Percentiles rank a stretch among this genome's conserved stretches.
These are phyloP conservation scores for Electrona antarctica DNA, from an alignment of 2,113 vertebrate genomes.

Conservation along the genomic window DNA sequence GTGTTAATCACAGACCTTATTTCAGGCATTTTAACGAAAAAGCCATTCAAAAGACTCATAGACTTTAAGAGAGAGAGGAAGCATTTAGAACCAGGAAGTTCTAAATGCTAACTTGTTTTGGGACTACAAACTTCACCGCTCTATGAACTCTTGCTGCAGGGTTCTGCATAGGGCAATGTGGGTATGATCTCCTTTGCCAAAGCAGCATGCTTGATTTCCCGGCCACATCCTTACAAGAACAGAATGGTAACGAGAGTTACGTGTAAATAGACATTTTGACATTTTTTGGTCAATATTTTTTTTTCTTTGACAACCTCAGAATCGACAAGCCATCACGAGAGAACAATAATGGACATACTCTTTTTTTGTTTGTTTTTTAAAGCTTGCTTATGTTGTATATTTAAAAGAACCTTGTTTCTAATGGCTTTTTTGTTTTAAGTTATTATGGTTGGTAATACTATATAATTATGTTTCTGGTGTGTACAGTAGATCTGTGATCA, in stretches of 20 bases:
- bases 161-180: slow-evolving; percentile 15
- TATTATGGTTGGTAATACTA: slow-evolving; percentile 66
- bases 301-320: slow-evolving; percentile 46
- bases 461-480: slow-evolving; percentile 45
- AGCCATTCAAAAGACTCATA: no score
- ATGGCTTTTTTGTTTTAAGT: slow-evolving; percentile 68
- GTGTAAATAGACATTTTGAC: slow-evolving; percentile 45
- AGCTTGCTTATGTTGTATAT: slow-evolving; percentile 61
- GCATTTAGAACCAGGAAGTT: no score
- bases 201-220: slow-evolving; percentile 17
- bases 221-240: slow-evolving; percentile 49
- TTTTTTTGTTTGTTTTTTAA: slow-evolving; percentile 13
- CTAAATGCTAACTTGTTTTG: no score
- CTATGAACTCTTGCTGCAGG: background rate
- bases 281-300: slow-evolving; percentile 31
- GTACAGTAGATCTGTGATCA: slow-evolving; percentile 51
- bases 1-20: no score
- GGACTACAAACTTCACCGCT: background rate
- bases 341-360: slow-evolving; percentile 42
- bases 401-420: slow-evolving; percentile 52
- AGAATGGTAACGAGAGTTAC: slow-evolving; percentile 29
- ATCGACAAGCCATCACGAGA: slow-evolving; percentile 55
- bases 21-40: background rate
- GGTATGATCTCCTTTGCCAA: slow-evolving; percentile 41
- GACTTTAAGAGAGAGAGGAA: no score